Percentiles rank a stretch among this genome's conserved stretches.
These are phyloP conservation scores for Brachionus rotundiformis DNA, from an alignment of 1,140 invertebrate genomes.

Conservation along the genomic window DNA sequence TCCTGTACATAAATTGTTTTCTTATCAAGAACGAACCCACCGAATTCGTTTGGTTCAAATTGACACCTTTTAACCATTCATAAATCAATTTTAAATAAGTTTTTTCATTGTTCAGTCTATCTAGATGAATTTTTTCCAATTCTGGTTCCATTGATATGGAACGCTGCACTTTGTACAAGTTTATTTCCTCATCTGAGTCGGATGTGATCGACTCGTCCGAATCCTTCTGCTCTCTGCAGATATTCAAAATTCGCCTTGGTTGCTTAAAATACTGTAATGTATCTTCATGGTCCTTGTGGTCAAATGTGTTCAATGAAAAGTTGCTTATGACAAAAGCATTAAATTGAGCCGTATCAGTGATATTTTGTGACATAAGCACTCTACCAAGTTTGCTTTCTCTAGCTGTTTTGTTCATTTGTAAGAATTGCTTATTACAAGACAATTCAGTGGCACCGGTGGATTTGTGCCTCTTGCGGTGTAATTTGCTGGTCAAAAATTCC, in stretches of 20 bases:
- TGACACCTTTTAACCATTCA: slow-evolving; percentile 29
- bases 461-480: slow-evolving; percentile 43
- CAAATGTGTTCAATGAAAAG: slow-evolving; percentile 1
- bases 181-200: neutral
- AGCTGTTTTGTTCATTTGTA: slow-evolving; percentile 27
- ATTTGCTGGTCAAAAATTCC: neutral
- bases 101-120: slow-evolving; percentile 11
- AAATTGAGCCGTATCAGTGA: neutral
- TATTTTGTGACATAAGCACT: neutral
- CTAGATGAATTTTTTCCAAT: slow-evolving; percentile 2
- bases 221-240: neutral
- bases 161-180: slow-evolving; percentile 20
- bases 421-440: neutral
- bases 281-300: slow-evolving; percentile 20
- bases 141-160: slow-evolving; percentile 41
- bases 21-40: neutral
- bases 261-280: slow-evolving; percentile 19
- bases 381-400: slow-evolving; percentile 4
- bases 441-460: slow-evolving; percentile 26
- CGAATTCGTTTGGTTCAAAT: neutral
- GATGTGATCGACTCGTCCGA: neutral
- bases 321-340: slow-evolving; percentile 21
- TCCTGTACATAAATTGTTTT: slow-evolving; percentile 24
- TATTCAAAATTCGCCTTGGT: neutral
- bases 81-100: slow-evolving; percentile 8